A percentile compares a stretch with the other conserved stretches of the same genome.
phyloP scores from a whole-genome alignment of 2,797 vertebrate genomes.

The Ctenochaetus hawaiiensis region DNA sequence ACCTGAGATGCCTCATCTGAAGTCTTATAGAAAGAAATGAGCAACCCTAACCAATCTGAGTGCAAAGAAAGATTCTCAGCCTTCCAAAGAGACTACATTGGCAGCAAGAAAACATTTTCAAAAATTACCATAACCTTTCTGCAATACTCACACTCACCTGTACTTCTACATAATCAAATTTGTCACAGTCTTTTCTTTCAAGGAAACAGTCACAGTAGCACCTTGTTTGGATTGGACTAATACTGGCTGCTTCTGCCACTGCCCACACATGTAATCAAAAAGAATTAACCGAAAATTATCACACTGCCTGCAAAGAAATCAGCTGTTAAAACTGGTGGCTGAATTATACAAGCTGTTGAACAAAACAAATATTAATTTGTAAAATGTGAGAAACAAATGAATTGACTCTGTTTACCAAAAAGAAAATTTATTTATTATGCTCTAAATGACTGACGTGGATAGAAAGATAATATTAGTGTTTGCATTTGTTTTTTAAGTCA shows the following conservation, averaged over 20 bases:
- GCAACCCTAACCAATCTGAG: not conserved
- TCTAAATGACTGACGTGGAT: not conserved
- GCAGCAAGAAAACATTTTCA: not conserved
- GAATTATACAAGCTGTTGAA: conserved; percentile 33
- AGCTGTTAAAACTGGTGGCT: conserved; percentile 35
- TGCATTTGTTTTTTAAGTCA: not conserved
- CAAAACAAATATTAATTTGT: conserved; percentile 18
- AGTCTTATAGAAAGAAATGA: not conserved
- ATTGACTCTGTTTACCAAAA: not conserved
- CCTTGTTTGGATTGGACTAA: not conserved
- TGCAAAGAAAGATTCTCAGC: not conserved
- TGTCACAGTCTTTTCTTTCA: conserved; percentile 3
- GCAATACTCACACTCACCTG: conserved; percentile 2
- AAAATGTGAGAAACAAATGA: not conserved
- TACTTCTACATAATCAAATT: conserved; percentile 2
- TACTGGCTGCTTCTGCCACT: not conserved
- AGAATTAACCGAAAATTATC: not conserved
- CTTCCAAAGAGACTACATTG: not conserved
- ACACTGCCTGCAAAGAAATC: no score
- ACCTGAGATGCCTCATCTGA: conserved; percentile 5
- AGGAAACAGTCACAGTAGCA: conserved; percentile 9
- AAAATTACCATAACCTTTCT: conserved; percentile 17
- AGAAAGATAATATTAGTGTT: not conserved
- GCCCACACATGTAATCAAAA: conserved; percentile 15
- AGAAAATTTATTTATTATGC: no score